Evolutionary conservation across 1,140 invertebrate species (phyloP), one percentile per base, ranked within the genome.

Genomic region (Zelostemma sp.): DNA sequence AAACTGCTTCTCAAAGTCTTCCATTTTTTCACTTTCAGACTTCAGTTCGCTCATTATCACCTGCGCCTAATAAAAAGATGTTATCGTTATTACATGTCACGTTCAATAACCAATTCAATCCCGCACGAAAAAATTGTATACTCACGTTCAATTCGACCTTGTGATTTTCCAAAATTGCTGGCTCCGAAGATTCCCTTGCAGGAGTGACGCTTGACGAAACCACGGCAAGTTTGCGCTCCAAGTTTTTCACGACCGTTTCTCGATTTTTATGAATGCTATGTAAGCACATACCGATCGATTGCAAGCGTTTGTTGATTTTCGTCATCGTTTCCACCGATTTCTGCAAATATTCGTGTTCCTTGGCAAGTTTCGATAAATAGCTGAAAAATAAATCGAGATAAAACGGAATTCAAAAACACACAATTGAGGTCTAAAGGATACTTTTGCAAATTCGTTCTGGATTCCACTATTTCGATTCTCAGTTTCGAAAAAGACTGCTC

Each of bases 261-360:
- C 80, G 64, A 51, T 61, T 74, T 54, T 73, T 33, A 56, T 76
- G 64, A 55, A 75, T 63, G 6, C 60, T 68, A 21, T 77, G 72
- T 4, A 60, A 60, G 57, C 75, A 75, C 14, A 77, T 55, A 31
- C 74, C 75, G 12, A 74, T 54, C 6, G 60, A 66, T 73, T 80
- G 75, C 41, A 85, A 77, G 6, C 78, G 75, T 64, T 80, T 76
- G 8, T 81, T 78, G 16, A 80, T 49, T 11, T 68, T 17, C 31
- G 62, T 71, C 18, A 72, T 55, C 6, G 57, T 50, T 61, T 75
- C 66, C 6, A 72, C 61, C 9, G 70, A 77, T 47, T 79, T 72
- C 15, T 55, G 19, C 12, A 84, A 59, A 4, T 73, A 49, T 35
- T 74, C 58, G 9, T 83, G 80, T 35, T 85, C 82, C 38, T 76